Conservation (phyloP, 1,140 invertebrate species). For the Piezodorus guildinii region DNA sequence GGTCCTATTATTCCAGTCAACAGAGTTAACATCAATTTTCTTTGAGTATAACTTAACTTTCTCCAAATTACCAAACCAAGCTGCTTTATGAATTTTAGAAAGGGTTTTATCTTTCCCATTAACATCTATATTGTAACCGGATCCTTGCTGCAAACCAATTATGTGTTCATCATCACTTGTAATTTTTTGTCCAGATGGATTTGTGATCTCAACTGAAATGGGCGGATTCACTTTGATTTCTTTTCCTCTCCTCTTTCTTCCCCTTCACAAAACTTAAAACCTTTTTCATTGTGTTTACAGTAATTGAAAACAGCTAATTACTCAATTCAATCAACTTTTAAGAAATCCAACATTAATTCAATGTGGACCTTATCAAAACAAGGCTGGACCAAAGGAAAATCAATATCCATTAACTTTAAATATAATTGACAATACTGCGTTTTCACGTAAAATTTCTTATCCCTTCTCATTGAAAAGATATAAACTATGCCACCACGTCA, state of each 20-base stretch:
- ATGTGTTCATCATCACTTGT: constrained; percentile 29
- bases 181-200: constrained; percentile 25
- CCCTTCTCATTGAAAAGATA: no score
- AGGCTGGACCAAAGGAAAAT: no score
- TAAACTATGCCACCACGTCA: no score
- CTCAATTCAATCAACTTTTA: no score
- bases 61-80: constrained; percentile 32
- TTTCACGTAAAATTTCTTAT: no score
- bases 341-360: no score
- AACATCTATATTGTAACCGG: constrained; percentile 30
- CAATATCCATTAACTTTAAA: no score
- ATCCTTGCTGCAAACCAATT: constrained; percentile 25
- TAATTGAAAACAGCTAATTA: no score
- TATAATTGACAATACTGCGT: no score
- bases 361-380: no score
- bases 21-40: constrained; percentile 29
- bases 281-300: constrained; percentile 29
- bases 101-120: constrained; percentile 32
- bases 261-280: constrained; percentile 33
- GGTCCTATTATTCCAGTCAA: constrained; percentile 30
- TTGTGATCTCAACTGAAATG: constrained; percentile 29
- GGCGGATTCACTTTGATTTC: constrained; percentile 26
- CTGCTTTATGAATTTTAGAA: constrained; percentile 32
- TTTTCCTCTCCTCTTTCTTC: constrained; percentile 29
- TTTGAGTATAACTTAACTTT: constrained; percentile 30